A percentile compares a stretch with the other conserved stretches of the same genome.
phyloP scores from a whole-genome alignment of 2,797 vertebrate genomes.

The Chaenodraco wilsoni region DNA sequence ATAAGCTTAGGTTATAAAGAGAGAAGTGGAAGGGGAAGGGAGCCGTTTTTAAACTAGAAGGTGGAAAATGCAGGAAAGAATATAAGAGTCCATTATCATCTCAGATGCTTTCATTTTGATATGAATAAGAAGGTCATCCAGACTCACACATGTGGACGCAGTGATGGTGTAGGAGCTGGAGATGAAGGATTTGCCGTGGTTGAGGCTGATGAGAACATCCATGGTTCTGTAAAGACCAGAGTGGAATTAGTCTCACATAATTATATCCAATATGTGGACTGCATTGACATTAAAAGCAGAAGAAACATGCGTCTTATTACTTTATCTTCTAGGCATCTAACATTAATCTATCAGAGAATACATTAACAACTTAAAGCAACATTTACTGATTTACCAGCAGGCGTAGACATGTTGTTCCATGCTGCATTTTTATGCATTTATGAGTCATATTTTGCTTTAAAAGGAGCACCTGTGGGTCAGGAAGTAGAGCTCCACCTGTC shows the following conservation, averaged over 20 bases:
- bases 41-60: not conserved
- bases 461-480: not conserved
- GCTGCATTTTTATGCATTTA: not conserved
- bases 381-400: too few species aligned
- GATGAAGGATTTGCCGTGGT: conserved; percentile 88
- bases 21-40: not conserved
- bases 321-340: not conserved
- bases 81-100: not conserved
- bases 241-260: not conserved
- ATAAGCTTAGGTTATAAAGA: not conserved
- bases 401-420: not conserved
- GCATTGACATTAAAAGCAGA: not conserved
- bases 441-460: not conserved
- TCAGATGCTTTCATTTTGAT: not conserved
- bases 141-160: conserved; percentile 95
- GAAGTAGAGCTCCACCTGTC: not conserved
- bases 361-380: not conserved
- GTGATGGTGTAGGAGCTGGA: conserved; percentile 88
- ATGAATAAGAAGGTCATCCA: not conserved
- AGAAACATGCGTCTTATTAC: not conserved
- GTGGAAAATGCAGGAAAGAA: not conserved
- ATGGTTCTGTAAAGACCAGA: conserved; percentile 81
- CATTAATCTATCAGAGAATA: not conserved
- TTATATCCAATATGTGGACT: not conserved
- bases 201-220: conserved; percentile 93